A percentile compares a stretch with the other conserved stretches of the same genome.
These are phyloP conservation scores for Hemiprocne comata DNA, from an alignment of 2,113 vertebrate genomes.

Conservation along the genomic window DNA sequence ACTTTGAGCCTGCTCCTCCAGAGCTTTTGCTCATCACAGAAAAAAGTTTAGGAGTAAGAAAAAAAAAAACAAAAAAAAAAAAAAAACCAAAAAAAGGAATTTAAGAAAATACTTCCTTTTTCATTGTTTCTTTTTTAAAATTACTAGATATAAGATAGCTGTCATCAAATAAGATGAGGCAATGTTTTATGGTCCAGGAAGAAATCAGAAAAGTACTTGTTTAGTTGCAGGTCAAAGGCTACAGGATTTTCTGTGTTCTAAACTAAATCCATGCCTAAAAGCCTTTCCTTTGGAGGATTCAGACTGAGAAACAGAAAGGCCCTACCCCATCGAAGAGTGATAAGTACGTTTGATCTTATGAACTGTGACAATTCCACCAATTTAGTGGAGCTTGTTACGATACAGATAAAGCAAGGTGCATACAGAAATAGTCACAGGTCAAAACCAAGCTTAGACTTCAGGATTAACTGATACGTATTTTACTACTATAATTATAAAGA, in stretches of 20 bases:
- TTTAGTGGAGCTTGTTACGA: neutral
- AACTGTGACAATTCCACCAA: neutral
- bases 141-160: neutral
- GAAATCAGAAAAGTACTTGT: neutral
- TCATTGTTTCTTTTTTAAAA: neutral
- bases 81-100: neutral
- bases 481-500: neutral
- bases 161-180: neutral
- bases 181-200: neutral
- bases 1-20: slow-evolving; percentile 53
- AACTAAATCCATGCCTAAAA: neutral
- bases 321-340: neutral
- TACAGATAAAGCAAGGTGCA: neutral
- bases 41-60: neutral
- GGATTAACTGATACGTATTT: neutral
- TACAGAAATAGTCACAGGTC: neutral
- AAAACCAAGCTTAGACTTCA: neutral
- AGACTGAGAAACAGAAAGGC: neutral
- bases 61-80: neutral
- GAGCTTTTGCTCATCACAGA: slow-evolving; percentile 20
- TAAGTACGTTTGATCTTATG: neutral
- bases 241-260: neutral
- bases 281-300: neutral
- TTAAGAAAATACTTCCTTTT: neutral
- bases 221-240: neutral